Conservation (phyloP, 2,797 vertebrate genomes). For the Danionella dracula region DNA sequence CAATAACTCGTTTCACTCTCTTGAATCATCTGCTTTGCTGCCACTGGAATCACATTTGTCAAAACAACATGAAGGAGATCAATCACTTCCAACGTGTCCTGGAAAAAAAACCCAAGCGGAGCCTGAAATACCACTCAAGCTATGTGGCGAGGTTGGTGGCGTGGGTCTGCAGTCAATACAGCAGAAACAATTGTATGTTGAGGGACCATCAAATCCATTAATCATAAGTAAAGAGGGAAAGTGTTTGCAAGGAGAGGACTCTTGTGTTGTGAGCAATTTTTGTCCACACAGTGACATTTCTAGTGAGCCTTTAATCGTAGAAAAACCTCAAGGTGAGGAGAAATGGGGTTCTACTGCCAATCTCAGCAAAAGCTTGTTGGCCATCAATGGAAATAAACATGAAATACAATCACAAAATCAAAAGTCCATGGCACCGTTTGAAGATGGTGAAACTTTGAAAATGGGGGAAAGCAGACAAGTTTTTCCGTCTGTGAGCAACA, state of each 20-base stretch:
- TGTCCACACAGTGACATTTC: neutral
- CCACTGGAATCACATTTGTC: neutral
- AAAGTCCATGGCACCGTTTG: neutral
- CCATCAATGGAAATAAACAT: neutral
- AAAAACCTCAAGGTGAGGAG: neutral
- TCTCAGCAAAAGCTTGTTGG: neutral
- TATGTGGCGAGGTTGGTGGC: neutral
- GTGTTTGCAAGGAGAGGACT: neutral
- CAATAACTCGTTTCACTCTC: constrained; percentile 40
- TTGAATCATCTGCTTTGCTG: neutral
- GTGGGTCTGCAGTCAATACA: constrained; percentile 8
- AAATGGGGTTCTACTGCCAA: neutral
- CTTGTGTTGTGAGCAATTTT: neutral
- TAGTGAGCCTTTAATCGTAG: neutral
- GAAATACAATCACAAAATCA: neutral
- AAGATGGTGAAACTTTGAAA: constrained; percentile 1
- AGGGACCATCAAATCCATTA: neutral
- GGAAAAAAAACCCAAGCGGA: neutral
- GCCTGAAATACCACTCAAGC: constrained; percentile 1
- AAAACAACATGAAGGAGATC: neutral
- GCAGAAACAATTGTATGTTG: constrained; percentile 20
- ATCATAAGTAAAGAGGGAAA: neutral
- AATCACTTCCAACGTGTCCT: neutral
- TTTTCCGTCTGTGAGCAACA: neutral
- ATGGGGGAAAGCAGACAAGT: neutral